Evolutionary conservation across 2,113 vertebrate genomes (phyloP).

Genomic region (Marmota monax): DNA sequence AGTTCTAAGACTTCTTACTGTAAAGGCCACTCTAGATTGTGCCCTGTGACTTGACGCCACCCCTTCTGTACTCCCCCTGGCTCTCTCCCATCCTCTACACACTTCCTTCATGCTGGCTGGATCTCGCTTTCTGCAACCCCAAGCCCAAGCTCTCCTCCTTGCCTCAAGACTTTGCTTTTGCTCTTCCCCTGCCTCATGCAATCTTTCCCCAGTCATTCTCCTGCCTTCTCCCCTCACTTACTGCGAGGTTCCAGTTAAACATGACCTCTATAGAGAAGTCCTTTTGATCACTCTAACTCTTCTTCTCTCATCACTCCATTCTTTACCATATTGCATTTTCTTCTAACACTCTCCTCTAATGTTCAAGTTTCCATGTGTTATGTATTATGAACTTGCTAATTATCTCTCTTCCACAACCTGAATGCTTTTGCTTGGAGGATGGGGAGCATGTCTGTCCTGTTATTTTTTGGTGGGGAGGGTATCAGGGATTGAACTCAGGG

Average conservation of each 20-base stretch:
- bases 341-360: not conserved
- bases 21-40: not conserved
- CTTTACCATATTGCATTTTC: not conserved
- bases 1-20: not conserved
- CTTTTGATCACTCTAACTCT: not conserved
- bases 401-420: not conserved
- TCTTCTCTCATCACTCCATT: not conserved
- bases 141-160: not conserved
- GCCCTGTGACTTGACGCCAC: not conserved
- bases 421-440: not conserved
- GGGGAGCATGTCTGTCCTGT: not conserved
- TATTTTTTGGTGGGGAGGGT: not conserved
- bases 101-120: not conserved
- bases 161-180: not conserved
- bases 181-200: not conserved
- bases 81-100: not conserved
- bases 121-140: not conserved
- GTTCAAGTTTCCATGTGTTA: not conserved
- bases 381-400: not conserved
- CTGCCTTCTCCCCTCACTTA: not conserved
- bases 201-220: not conserved
- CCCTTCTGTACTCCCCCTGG: rapidly evolving
- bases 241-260: not conserved
- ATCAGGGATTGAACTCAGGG: too few species aligned
- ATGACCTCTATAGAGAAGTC: not conserved